Evolutionary conservation across 2,888 invertebrate species (phyloP).

Genomic region (Diarsia brunnea): DNA sequence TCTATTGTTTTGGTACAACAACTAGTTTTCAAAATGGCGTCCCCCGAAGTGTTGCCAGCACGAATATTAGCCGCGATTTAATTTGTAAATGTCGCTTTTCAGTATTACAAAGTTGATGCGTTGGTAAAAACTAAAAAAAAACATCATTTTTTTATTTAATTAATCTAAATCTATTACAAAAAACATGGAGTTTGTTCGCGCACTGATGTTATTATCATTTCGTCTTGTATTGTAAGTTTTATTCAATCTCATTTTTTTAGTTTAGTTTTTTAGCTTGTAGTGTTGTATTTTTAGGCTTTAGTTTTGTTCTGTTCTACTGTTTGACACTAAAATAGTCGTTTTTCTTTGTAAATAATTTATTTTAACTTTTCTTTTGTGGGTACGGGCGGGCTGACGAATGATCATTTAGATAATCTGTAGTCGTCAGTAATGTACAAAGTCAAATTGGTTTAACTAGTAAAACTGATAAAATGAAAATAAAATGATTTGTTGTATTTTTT

Average conservation of each 20-base stretch:
- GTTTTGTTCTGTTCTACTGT: conserved; percentile 63
- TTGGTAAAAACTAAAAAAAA: conserved; percentile 58
- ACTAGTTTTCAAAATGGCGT: conserved; percentile 5
- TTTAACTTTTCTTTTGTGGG: not conserved
- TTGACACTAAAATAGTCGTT: conserved; percentile 45
- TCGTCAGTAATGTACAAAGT: not conserved
- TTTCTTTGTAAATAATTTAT: conserved; percentile 36
- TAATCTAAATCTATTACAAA: conserved; percentile 30
- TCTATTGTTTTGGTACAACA: not conserved
- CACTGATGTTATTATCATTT: conserved; percentile 52
- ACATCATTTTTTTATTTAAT: conserved; percentile 33
- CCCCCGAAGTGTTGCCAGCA: conserved; percentile 39
- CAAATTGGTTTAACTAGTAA: not conserved
- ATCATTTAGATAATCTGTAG: not conserved
- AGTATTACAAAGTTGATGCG: conserved; percentile 86
- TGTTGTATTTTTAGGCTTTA: conserved; percentile 68
- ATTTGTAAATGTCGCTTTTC: conserved; percentile 71
- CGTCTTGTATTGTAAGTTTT: conserved; percentile 34
- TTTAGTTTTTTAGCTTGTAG: conserved; percentile 65
- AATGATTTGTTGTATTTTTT: not conserved
- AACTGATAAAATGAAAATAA: not conserved
- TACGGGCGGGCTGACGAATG: not conserved
- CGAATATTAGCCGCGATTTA: conserved; percentile 50
- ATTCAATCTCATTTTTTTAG: conserved; percentile 72
- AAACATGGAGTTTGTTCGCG: conserved; percentile 38